These are phyloP conservation scores for Melanerpes formicivorus DNA, from an alignment of 2,113 vertebrate genomes.

Conservation along the genomic window DNA sequence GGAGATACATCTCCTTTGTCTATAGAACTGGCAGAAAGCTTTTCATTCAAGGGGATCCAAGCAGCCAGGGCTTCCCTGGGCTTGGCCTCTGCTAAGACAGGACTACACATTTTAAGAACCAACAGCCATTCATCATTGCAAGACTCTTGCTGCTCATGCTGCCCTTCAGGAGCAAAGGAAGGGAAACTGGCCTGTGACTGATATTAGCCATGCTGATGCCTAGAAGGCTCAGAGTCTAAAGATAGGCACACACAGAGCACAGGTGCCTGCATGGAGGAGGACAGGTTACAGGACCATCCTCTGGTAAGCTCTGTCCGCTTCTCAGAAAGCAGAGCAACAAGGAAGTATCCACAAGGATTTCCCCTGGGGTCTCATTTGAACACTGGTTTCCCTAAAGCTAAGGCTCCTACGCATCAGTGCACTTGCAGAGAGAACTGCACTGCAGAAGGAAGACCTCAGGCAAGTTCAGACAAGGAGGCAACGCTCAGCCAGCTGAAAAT, in stretches of 20 bases:
- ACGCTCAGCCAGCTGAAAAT: not conserved
- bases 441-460: not conserved
- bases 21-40: not conserved
- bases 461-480: not conserved
- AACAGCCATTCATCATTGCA: not conserved
- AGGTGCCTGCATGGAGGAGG: not conserved
- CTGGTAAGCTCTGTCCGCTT: not conserved
- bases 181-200: not conserved
- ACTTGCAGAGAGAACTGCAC: not conserved
- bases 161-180: not conserved
- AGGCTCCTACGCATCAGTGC: not conserved
- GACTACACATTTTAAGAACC: not conserved
- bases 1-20: not conserved
- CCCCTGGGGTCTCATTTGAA: not conserved
- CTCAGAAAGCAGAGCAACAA: not conserved
- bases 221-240: not conserved
- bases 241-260: accelerated
- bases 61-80: not conserved
- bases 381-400: not conserved
- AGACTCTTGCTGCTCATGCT: not conserved
- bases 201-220: too few relatives aligned
- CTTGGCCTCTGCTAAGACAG: not conserved
- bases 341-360: not conserved
- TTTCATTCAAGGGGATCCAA: not conserved
- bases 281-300: not conserved